Conservation (phyloP, 2,888 invertebrate species). For the Eutolmus rufibarbis region DNA sequence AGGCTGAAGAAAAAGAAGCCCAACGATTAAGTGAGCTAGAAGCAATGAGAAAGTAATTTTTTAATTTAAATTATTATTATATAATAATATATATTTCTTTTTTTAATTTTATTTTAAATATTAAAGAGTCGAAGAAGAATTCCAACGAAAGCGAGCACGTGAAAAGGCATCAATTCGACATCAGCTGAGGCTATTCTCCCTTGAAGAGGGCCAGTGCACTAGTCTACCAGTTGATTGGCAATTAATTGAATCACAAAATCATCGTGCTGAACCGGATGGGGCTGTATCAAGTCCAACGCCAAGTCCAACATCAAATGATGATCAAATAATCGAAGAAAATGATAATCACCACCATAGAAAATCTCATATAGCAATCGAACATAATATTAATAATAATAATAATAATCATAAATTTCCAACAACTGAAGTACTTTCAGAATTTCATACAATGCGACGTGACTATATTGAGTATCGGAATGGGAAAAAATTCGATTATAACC, state of each 20-base stretch:
- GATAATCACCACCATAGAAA: background rate
- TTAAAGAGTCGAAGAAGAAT: conserved; percentile 81
- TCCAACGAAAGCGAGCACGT: conserved; percentile 80
- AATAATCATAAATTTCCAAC: background rate
- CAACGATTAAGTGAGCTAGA: conserved; percentile 79
- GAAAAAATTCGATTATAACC: background rate
- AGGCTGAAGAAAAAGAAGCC: conserved; percentile 79
- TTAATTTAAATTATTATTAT: background rate
- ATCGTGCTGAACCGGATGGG: conserved; percentile 76
- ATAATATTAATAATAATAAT: background rate
- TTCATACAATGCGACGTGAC: conserved; percentile 44
- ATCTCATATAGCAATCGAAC: background rate
- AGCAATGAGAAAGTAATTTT: conserved; percentile 72
- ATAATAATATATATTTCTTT: too few relatives aligned
- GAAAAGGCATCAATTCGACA: conserved; percentile 80
- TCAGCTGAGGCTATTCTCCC: conserved; percentile 75
- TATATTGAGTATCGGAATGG: conserved; percentile 46
- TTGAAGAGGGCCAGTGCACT: conserved; percentile 67
- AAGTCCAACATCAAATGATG: conserved; percentile 59
- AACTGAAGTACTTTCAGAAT: conserved; percentile 46
- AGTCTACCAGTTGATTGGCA: conserved; percentile 65
- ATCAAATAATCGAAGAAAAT: background rate
- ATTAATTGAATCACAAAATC: conserved; percentile 42
- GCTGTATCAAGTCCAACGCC: conserved; percentile 69
- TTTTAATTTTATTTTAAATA: background rate